Evolutionary conservation across 2,888 invertebrate species (phyloP).

Genomic region (Physocephala rufipes): DNA sequence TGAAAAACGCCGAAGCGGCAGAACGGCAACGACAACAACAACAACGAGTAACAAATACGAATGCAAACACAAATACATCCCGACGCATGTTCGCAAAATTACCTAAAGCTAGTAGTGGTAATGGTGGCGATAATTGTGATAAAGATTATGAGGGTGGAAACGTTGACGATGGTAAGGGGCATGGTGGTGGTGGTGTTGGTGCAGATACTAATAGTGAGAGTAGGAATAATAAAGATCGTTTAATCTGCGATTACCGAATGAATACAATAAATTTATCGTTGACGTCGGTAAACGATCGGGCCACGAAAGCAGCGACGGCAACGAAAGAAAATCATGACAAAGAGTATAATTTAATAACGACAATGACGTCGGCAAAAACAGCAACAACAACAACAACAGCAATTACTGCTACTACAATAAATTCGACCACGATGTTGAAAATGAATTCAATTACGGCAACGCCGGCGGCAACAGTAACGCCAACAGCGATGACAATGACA

Average conservation of each 20-base stretch:
- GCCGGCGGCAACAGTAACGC: neutral
- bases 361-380: slow-evolving; percentile 35
- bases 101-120: too few species aligned
- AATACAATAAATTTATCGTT: too few species aligned
- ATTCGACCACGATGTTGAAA: too few species aligned
- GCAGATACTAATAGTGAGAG: too few species aligned
- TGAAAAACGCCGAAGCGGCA: slow-evolving; percentile 31
- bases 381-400: slow-evolving; percentile 32
- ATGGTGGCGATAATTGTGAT: too few species aligned
- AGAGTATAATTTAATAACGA: slow-evolving; percentile 19
- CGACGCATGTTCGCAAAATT: too few species aligned
- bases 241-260: too few species aligned
- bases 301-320: neutral
- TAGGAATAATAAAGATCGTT: too few species aligned
- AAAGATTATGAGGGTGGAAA: too few species aligned
- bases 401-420: slow-evolving; percentile 22
- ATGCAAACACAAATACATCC: neutral
- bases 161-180: too few species aligned
- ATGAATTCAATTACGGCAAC: neutral
- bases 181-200: too few species aligned
- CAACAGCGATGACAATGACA: slow-evolving; percentile 20
- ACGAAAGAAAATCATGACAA: slow-evolving; percentile 11
- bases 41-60: neutral
- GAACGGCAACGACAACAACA: slow-evolving; percentile 41
- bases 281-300: too few species aligned